These are phyloP conservation scores for Heloderma charlesbogerti DNA, from an alignment of 2,113 vertebrate species.

Conservation along the genomic window DNA sequence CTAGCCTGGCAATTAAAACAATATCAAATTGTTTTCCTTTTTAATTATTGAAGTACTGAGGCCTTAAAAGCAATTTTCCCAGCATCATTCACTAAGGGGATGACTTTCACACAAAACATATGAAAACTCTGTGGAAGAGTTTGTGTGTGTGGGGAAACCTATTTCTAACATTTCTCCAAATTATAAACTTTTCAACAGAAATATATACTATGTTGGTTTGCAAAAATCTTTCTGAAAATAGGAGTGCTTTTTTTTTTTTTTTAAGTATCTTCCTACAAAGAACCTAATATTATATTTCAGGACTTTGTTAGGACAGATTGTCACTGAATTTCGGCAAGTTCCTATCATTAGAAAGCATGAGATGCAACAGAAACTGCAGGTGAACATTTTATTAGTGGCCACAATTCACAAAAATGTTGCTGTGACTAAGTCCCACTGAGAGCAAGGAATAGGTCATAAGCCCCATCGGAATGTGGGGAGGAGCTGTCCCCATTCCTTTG, in stretches of 20 bases:
- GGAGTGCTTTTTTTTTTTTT: rapidly evolving
- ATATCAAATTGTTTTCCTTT: slow-evolving; percentile 3
- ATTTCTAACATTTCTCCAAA: slow-evolving; percentile 42
- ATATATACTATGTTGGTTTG: slow-evolving; percentile 19
- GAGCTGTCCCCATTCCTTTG: neutral
- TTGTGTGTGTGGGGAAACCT: slow-evolving; percentile 36
- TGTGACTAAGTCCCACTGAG: neutral
- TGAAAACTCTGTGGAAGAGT: slow-evolving; percentile 23
- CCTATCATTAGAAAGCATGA: neutral
- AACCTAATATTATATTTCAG: neutral
- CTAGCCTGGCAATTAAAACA: slow-evolving; percentile 21
- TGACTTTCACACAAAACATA: slow-evolving; percentile 34
- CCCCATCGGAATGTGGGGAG: neutral
- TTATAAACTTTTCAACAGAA: slow-evolving; percentile 36
- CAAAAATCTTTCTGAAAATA: neutral
- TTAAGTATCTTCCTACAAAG: too few species aligned
- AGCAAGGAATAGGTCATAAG: neutral
- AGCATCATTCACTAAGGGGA: neutral
- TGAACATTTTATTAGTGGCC: neutral
- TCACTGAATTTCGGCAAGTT: neutral
- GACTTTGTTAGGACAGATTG: neutral
- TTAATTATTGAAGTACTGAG: slow-evolving; percentile 15
- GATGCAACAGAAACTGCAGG: neutral
- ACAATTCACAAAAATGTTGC: neutral
- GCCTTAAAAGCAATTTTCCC: slow-evolving; percentile 20